Percentiles rank a stretch among this genome's conserved stretches.
These are phyloP conservation scores for Heliconius erato DNA, from an alignment of 2,888 invertebrate species.

Conservation along the genomic window DNA sequence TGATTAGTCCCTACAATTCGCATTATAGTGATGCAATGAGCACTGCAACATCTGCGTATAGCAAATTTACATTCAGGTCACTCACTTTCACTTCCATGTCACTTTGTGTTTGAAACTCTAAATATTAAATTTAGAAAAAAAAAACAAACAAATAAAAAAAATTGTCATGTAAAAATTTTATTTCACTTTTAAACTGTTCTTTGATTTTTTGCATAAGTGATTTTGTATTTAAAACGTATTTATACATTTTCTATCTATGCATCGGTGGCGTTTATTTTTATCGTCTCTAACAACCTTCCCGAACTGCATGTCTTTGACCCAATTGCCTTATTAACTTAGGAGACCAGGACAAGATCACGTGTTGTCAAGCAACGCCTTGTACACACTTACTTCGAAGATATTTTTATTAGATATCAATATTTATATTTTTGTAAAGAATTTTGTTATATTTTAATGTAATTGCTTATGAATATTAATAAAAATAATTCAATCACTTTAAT, in stretches of 20 bases:
- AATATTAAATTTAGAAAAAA: not conserved
- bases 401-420: not conserved
- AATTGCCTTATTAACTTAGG: conserved; percentile 53
- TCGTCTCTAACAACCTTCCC: conserved; percentile 34
- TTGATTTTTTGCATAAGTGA: not conserved
- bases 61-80: too few species aligned
- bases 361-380: conserved; percentile 14
- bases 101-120: not conserved
- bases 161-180: not conserved
- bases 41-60: too few species aligned
- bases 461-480: too few species aligned
- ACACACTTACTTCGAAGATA: conserved; percentile 3
- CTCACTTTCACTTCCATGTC: not conserved
- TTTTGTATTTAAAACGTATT: not conserved
- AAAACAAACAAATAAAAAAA: not conserved
- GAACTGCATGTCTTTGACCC: conserved; percentile 57
- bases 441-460: too few species aligned
- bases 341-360: conserved; percentile 37
- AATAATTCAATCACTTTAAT: too few species aligned
- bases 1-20: too few species aligned
- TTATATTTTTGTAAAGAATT: not conserved
- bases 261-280: conserved; percentile 30
- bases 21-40: too few species aligned
- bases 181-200: not conserved
- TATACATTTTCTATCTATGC: conserved; percentile 10